Evolutionary conservation across 2,113 vertebrate genomes (phyloP).

Genomic region (Notiomystis cincta): DNA sequence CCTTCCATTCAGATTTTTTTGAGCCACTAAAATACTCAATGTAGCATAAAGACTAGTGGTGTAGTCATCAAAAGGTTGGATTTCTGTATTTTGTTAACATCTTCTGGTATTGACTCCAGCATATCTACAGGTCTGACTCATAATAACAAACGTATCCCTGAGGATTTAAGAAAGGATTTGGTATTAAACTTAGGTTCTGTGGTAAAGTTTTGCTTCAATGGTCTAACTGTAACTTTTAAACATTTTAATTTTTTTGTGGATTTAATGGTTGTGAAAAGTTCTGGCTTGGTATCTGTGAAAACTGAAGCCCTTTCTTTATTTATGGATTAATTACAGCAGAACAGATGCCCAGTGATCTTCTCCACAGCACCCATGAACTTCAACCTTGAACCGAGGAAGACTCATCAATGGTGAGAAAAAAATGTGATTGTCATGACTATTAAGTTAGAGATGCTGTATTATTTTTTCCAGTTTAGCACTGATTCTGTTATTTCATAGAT

Average conservation of each 20-base stretch:
- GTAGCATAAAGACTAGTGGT: neutral
- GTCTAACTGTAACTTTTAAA: neutral
- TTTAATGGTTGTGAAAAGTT: neutral
- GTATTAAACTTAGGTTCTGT: neutral
- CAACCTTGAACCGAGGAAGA: neutral
- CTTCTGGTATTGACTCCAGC: neutral
- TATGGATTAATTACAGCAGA: conserved; percentile 31
- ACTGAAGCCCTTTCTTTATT: conserved; percentile 37
- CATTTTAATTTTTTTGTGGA: neutral
- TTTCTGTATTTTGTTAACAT: neutral
- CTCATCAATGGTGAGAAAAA: conserved; percentile 37
- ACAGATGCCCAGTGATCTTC: conserved; percentile 10
- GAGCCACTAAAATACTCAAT: neutral
- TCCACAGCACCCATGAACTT: neutral
- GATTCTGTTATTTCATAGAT: neutral
- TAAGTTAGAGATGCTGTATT: neutral
- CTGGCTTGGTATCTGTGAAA: conserved; percentile 8
- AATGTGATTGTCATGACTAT: neutral
- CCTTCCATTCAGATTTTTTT: neutral
- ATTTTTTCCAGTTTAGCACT: neutral
- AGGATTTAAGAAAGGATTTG: neutral
- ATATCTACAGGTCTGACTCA: neutral
- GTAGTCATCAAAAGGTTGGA: neutral
- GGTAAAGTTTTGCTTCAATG: neutral
- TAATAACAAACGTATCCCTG: neutral